Evolutionary conservation across 2,797 vertebrate genomes (phyloP).

Genomic region (Platalea minor): DNA sequence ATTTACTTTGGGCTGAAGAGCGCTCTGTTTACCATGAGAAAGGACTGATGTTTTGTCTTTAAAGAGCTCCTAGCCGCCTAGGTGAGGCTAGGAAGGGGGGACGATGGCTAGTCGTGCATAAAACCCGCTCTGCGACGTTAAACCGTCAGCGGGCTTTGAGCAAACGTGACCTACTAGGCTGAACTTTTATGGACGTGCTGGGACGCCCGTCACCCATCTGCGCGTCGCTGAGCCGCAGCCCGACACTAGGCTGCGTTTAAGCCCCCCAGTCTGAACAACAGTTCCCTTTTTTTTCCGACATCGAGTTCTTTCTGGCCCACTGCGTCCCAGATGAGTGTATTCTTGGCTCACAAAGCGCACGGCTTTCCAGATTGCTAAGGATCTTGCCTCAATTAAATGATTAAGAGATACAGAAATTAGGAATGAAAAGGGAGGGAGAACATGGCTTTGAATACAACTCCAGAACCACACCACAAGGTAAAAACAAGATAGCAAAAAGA

Average conservation of each 20-base stretch:
- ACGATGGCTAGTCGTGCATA: background rate
- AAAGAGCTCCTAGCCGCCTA: background rate
- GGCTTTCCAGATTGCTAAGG: background rate
- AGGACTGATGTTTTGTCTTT: slow-evolving; percentile 7
- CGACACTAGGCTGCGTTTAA: background rate
- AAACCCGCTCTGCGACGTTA: background rate
- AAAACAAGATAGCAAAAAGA: background rate
- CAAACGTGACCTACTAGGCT: background rate
- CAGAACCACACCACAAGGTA: background rate
- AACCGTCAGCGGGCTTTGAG: background rate
- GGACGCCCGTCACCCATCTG: background rate
- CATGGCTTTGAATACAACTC: background rate
- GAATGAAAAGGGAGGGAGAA: background rate
- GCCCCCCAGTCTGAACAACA: background rate
- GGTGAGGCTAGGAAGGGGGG: background rate
- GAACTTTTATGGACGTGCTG: background rate
- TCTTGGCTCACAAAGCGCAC: background rate
- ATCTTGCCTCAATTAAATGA: background rate
- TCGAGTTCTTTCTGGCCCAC: background rate
- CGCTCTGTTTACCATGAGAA: background rate
- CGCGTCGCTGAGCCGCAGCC: background rate
- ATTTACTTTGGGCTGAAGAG: background rate
- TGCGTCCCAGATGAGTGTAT: background rate
- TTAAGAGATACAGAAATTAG: background rate
- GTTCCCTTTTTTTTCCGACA: background rate